These are phyloP conservation scores for Rhabditoides inermis DNA, from an alignment of 2,888 invertebrate genomes.

Conservation along the genomic window DNA sequence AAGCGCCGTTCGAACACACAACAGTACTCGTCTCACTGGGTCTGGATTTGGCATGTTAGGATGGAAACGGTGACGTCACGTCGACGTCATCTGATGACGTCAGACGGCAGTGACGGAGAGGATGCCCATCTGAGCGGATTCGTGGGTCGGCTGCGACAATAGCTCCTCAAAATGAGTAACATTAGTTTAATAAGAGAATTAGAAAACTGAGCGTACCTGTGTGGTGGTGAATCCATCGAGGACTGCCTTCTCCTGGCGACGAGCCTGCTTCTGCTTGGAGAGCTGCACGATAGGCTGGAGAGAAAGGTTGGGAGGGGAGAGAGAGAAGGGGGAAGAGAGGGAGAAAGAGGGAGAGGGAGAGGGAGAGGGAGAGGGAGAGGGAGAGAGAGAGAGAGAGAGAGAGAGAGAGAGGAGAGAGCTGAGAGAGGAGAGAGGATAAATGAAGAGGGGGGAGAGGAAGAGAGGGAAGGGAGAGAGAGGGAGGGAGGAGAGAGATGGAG, in stretches of 20 bases:
- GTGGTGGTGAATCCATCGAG: slow-evolving; percentile 61
- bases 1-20: no score
- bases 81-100: no score
- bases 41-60: no score
- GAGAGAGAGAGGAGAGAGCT: not conserved
- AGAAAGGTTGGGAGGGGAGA: slow-evolving; percentile 6
- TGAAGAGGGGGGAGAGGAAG: slow-evolving; percentile 39
- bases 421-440: slow-evolving; percentile 53
- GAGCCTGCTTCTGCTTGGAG: slow-evolving; percentile 57
- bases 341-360: no score
- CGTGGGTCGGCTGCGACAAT: slow-evolving; percentile 59
- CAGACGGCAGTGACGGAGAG: slow-evolving; percentile 57
- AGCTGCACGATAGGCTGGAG: slow-evolving; percentile 54
- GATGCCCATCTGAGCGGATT: slow-evolving; percentile 53
- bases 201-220: no score
- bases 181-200: no score
- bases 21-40: no score
- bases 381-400: slow-evolving; percentile 18
- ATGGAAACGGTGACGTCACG: no score
- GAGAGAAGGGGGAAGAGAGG: not conserved
- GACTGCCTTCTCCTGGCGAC: slow-evolving; percentile 54
- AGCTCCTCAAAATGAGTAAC: no score
- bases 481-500: slow-evolving; percentile 52
- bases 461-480: not conserved
- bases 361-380: slow-evolving; percentile 55